Evolutionary conservation across 1,140 invertebrate species (phyloP).

Genomic region (Harpegnathos saltator): DNA sequence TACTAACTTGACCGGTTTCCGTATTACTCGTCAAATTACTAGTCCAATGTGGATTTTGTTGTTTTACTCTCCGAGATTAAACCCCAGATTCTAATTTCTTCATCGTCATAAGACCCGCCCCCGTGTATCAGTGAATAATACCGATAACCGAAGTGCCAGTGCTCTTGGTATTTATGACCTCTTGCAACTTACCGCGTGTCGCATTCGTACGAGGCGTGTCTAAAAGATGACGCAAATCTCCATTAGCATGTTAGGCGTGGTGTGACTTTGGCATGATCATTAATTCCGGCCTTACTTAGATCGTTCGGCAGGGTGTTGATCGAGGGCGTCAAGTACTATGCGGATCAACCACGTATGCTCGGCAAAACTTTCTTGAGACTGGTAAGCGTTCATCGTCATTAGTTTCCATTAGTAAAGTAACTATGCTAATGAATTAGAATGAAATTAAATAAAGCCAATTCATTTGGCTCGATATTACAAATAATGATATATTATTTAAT

Average conservation of each 20-base stretch:
- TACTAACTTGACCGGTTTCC: conserved; percentile 30
- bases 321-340: conserved; percentile 97
- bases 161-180: background rate
- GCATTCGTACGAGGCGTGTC: no score
- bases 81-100: conserved; percentile 28
- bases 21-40: background rate
- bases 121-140: conserved; percentile 52
- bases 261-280: conserved; percentile 83
- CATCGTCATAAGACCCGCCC: background rate
- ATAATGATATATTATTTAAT: no score
- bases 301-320: conserved; percentile 93
- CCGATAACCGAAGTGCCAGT: background rate
- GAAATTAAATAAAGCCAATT: no score
- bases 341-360: conserved; percentile 94
- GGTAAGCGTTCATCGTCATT: conserved; percentile 83
- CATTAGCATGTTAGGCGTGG: conserved; percentile 77
- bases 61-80: conserved; percentile 15
- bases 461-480: no score
- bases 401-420: background rate
- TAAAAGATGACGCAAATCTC: conserved; percentile 21
- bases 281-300: conserved; percentile 86
- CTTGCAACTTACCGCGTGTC: conserved; percentile 34
- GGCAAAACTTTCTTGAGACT: conserved; percentile 94
- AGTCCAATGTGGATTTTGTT: conserved; percentile 11
- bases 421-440: background rate